A percentile compares a stretch with the other conserved stretches of the same genome.
Conservation (phyloP, 1,140 invertebrate species). For the Drosophila asahinai region DNA sequence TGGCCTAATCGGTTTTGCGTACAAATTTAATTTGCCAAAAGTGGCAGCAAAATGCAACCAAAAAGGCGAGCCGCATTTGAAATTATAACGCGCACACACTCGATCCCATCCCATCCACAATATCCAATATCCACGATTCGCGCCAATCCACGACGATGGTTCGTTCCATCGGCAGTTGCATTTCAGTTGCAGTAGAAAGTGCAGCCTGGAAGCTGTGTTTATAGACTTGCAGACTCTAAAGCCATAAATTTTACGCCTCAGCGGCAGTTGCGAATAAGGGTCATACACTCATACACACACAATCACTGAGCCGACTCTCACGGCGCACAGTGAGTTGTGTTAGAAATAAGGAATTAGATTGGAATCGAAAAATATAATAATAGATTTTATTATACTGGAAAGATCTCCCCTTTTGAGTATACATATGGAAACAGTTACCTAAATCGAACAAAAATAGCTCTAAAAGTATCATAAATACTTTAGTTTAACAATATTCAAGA, state of each 20-base stretch:
- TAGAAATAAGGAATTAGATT: not conserved
- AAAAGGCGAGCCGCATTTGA: constrained; percentile 77
- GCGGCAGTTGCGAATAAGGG: constrained; percentile 79
- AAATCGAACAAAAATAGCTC: no score
- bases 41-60: constrained; percentile 80
- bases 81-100: constrained; percentile 75
- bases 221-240: constrained; percentile 82
- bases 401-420: no score
- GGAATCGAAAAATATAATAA: no score
- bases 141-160: constrained; percentile 10
- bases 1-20: constrained; percentile 81
- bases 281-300: constrained; percentile 73
- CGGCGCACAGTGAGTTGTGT: constrained; percentile 14
- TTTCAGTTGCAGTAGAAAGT: constrained; percentile 72
- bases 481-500: no score
- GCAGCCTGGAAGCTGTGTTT: constrained; percentile 80
- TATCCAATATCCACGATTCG: constrained; percentile 33
- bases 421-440: no score
- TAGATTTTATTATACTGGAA: no score
- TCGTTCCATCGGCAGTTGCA: constrained; percentile 44
- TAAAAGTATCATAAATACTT: no score
- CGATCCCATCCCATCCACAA: constrained; percentile 29
- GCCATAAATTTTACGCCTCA: constrained; percentile 83
- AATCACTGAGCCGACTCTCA: constrained; percentile 5
- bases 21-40: constrained; percentile 84